Conservation (phyloP, 2,113 vertebrate species). For the Melierax canorus region DNA sequence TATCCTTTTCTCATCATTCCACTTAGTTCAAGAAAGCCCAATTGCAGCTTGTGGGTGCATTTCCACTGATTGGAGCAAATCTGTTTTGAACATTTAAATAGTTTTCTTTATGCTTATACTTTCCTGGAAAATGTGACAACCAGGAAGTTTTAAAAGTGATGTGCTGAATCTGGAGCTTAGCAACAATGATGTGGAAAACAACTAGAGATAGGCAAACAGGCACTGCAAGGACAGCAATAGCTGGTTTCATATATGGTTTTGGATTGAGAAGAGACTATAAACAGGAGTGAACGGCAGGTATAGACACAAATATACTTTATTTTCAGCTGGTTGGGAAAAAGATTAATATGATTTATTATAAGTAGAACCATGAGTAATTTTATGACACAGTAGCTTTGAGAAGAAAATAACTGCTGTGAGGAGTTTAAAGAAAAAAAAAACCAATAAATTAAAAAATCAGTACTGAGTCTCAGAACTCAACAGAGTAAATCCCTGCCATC, state of each 20-base stretch:
- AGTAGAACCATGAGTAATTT: background rate
- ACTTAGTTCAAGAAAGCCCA: background rate
- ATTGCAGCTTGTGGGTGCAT: background rate
- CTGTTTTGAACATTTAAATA: background rate
- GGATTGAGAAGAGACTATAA: background rate
- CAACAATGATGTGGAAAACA: background rate
- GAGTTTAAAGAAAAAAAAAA: background rate
- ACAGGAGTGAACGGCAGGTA: background rate
- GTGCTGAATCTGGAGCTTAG: background rate
- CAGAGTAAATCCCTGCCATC: background rate
- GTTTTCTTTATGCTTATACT: background rate
- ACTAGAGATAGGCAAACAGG: background rate
- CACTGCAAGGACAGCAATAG: background rate
- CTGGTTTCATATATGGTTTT: background rate
- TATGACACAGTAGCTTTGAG: background rate
- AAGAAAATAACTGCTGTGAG: background rate
- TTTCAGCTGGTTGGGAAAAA: background rate
- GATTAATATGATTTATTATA: background rate
- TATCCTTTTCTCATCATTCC: background rate
- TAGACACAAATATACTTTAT: background rate
- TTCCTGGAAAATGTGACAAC: background rate
- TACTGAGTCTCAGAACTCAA: background rate
- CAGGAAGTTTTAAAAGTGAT: background rate
- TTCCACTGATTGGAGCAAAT: background rate
- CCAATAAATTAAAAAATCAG: background rate